Base-by-base conservation (phyloP, 2,888 invertebrate genomes). In the Ceriagrion tenellum region DNA sequence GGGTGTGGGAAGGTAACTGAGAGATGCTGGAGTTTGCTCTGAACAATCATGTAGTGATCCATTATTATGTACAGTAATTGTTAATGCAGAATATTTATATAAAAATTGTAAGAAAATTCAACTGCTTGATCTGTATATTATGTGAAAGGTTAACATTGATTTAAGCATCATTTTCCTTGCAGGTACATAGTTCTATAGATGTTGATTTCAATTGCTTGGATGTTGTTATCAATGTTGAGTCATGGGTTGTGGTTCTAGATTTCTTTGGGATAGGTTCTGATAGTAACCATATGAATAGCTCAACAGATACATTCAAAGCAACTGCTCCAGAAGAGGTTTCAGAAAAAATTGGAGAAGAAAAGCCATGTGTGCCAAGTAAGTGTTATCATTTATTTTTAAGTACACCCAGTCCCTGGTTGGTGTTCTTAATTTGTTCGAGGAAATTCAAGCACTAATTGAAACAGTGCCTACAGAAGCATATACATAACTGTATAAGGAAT, bases 211-310 rank as follows among this genome's bases (percentile, higher is more conserved):
- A 99, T 97, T 98, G 99, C 96, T 97, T 99, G 96, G 99, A 99
- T 97, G 97, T 99, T 96, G 98, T 99, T 59, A 98, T 99, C 96
- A 99, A 99, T 96, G 98, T 99, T 55, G 98, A 99, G 96, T 99
- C 99, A 95, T 99, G 99, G 99, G 99, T 99, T 96, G 98, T 99
- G 63, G 98, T 99, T 89, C 97, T 99, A 95, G 99, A 99, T 97
- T 99, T 99, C 97, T 98, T 99, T 96, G 99, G 99, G 35, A 96
- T 97, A 93, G 97, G 96, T 95, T 96, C 95, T n/a, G 96, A 97
- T 10, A 96, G 96, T 0, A 96, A 56, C n/a, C 88, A 56, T n/a
- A 59, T 47, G 35, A 63, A 35, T 13, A 55, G n/a, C 55, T 55
- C 89, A 30, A 30, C 56, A 23, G 59, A 40, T 23, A 74, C 10